A percentile compares a stretch with the other conserved stretches of the same genome.
Evolutionary conservation across 2,797 vertebrate genomes (phyloP).

Genomic region (Ceyx erithaca): DNA sequence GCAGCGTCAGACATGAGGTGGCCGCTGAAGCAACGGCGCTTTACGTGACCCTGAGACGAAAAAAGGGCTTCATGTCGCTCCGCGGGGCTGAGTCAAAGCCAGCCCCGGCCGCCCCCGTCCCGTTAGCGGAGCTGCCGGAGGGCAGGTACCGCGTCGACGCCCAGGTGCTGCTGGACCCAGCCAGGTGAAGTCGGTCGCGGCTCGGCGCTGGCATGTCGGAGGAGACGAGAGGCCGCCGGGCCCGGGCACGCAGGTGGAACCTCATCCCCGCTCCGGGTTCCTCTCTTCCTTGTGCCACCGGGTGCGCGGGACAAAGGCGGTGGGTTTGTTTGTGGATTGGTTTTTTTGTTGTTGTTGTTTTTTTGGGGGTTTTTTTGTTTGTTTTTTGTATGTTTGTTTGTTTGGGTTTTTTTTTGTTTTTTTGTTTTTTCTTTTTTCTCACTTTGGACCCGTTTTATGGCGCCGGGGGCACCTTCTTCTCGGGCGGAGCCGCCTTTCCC

Average conservation of each 20-base stretch:
- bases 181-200: too few species aligned
- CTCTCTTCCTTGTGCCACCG: not conserved
- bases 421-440: too few species aligned
- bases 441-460: too few species aligned
- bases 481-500: too few species aligned
- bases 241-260: not conserved
- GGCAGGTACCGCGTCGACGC: not conserved
- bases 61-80: accelerated
- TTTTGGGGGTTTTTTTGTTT: too few species aligned
- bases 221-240: not conserved
- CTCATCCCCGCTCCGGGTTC: not conserved
- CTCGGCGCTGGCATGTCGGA: not conserved
- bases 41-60: accelerated
- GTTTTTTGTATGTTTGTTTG: too few species aligned
- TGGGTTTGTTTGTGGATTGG: too few species aligned
- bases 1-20: not conserved
- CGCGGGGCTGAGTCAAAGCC: not conserved
- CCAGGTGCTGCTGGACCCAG: not conserved
- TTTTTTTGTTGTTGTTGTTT: too few species aligned
- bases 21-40: accelerated
- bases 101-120: not conserved
- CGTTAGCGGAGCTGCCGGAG: too few species aligned
- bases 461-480: too few species aligned
- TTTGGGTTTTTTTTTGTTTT: too few species aligned
- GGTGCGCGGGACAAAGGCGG: not conserved